These are phyloP conservation scores for Poeciliopsis paucimaculata DNA, from an alignment of 2,797 vertebrate species.

Conservation along the genomic window DNA sequence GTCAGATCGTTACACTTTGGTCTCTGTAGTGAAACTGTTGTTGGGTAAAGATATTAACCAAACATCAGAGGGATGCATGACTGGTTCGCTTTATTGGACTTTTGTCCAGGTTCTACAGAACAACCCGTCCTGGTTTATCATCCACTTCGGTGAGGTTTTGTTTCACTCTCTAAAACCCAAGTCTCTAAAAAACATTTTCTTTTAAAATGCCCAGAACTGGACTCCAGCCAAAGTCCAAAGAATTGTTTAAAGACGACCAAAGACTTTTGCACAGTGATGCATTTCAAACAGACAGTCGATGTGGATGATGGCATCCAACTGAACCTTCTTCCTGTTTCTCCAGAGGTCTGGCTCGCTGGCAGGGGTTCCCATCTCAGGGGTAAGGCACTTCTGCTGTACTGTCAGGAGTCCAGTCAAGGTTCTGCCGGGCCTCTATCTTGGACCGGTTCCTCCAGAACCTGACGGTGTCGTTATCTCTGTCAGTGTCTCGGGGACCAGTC, in stretches of 20 bases:
- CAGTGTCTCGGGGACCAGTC: constrained; percentile 96
- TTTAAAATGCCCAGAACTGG: neutral
- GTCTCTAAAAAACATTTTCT: neutral
- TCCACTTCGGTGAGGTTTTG: neutral
- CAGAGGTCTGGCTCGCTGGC: constrained; percentile 87
- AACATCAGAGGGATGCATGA: neutral
- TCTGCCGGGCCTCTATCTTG: neutral
- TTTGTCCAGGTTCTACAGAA: neutral
- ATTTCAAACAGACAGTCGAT: constrained; percentile 1
- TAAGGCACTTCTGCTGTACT: constrained; percentile 65
- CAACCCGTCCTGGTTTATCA: neutral
- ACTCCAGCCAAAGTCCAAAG: neutral
- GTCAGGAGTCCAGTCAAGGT: neutral
- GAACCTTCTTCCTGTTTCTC: constrained; percentile 33
- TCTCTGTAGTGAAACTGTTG: neutral
- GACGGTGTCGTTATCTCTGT: constrained; percentile 10
- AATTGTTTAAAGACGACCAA: neutral
- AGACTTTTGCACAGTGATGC: neutral
- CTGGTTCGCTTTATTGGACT: neutral
- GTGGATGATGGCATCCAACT: neutral
- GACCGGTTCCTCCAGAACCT: neutral
- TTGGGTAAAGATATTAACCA: neutral
- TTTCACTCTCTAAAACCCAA: neutral
- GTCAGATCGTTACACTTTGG: neutral
- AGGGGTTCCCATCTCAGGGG: constrained; percentile 93